These are phyloP conservation scores for Karalla daura DNA, from an alignment of 2,797 vertebrate genomes.

Conservation along the genomic window DNA sequence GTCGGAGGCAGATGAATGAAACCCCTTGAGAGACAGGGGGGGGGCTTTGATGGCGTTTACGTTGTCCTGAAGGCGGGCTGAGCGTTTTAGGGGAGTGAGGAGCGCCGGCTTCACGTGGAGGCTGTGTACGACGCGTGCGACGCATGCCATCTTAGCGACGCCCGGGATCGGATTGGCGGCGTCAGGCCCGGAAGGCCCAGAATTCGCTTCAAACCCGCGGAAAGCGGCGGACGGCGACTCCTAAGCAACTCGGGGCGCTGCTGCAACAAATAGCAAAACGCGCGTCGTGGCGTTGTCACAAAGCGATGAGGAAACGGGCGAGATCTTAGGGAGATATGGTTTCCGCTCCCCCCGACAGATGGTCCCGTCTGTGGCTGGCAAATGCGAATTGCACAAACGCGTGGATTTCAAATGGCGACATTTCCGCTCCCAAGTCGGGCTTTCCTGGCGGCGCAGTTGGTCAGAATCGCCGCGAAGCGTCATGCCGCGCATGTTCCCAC, in stretches of 20 bases:
- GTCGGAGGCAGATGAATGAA: constrained; percentile 64
- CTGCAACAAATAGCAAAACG: neutral
- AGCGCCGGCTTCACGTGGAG: constrained; percentile 44
- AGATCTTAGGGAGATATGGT: neutral
- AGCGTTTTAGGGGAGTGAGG: constrained; percentile 63
- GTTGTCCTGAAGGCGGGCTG: constrained; percentile 52
- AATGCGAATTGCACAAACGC: neutral
- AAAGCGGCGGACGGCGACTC: constrained; percentile 6
- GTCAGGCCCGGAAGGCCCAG: constrained; percentile 31
- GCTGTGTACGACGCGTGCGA: constrained; percentile 22
- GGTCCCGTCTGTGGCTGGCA: neutral
- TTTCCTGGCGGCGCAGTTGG: neutral
- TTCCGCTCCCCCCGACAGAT: neutral
- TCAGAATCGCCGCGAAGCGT: no score
- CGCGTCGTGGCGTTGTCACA: neutral
- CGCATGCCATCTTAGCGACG: neutral
- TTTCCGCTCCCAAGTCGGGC: neutral
- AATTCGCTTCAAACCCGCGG: constrained; percentile 18
- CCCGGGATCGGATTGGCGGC: constrained; percentile 8
- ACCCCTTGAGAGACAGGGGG: constrained; percentile 44
- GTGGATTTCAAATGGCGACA: neutral
- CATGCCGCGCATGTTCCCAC: no score
- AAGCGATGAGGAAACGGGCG: neutral
- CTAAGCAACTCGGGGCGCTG: no score
- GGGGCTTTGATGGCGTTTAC: constrained; percentile 66